phyloP scores from a whole-genome alignment of 2,888 invertebrate genomes.

The Drosophila ochracea region DNA sequence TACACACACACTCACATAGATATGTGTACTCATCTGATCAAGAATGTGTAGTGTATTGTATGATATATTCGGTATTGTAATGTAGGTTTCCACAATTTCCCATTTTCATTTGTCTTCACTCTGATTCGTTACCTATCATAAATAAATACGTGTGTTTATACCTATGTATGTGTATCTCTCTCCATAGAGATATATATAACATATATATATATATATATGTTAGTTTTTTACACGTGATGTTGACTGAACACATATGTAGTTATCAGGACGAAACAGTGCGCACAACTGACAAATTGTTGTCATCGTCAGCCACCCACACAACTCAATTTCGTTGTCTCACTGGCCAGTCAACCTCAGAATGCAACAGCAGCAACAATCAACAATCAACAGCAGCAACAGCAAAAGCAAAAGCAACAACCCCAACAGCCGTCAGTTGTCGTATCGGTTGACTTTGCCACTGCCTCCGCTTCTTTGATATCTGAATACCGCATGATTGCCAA shows the following conservation, averaged over 20 bases:
- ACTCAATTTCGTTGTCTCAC: constrained; percentile 14
- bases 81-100: constrained; percentile 26
- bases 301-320: constrained; percentile 32
- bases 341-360: constrained; percentile 18
- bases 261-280: constrained; percentile 15
- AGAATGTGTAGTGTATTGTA: constrained; percentile 1
- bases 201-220: neutral
- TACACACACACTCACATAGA: constrained; percentile 6
- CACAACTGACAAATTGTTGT: constrained; percentile 20
- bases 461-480: constrained; percentile 52
- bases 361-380: constrained; percentile 2
- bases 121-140: constrained; percentile 22
- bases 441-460: constrained; percentile 31
- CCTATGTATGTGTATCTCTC: no score
- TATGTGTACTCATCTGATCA: constrained; percentile 6
- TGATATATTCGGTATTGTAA: neutral
- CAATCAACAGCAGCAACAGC: neutral
- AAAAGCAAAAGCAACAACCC: neutral
- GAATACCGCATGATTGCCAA: constrained; percentile 28
- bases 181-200: no score
- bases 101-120: constrained; percentile 31
- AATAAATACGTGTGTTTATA: neutral
- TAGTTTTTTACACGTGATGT: neutral
- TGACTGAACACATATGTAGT: constrained; percentile 4
- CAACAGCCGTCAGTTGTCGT: constrained; percentile 17